A percentile compares a stretch with the other conserved stretches of the same genome.
phyloP scores from a whole-genome alignment of 2,113 vertebrate species.

The Glareola pratincola region DNA sequence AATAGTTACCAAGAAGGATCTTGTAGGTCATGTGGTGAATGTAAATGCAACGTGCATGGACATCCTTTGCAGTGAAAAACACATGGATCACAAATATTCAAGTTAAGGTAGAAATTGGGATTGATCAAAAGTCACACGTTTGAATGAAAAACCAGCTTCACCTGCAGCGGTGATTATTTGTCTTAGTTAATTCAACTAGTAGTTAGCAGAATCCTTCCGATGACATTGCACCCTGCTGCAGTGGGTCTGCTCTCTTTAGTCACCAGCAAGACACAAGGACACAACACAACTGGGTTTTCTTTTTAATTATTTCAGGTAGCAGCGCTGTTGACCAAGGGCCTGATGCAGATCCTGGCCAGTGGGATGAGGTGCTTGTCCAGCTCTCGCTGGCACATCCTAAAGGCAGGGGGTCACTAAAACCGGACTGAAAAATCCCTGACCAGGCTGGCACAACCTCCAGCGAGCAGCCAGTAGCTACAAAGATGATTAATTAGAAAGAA shows the following conservation, averaged over 20 bases:
- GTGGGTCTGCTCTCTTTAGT: not conserved
- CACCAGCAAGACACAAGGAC: not conserved
- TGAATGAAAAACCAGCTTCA: not conserved
- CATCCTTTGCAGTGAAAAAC: not conserved
- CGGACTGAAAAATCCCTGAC: not conserved
- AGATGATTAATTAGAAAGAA: not conserved
- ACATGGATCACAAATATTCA: not conserved
- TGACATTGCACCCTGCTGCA: not conserved
- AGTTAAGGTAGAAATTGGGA: not conserved
- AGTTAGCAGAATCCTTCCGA: not conserved
- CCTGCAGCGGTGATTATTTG: not conserved
- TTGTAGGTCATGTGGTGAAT: not conserved
- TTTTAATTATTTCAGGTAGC: not conserved
- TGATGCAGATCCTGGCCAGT: not conserved
- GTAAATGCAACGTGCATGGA: not conserved
- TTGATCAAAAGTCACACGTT: not conserved
- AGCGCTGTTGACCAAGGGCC: not conserved
- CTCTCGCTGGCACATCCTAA: not conserved
- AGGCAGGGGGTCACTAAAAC: not conserved
- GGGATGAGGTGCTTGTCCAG: not conserved
- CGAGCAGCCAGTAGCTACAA: not conserved
- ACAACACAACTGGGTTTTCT: not conserved
- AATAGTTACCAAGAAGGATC: not conserved
- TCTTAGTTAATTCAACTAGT: not conserved
- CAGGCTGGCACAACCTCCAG: not conserved